Percentiles rank a stretch among this genome's conserved stretches.
Conservation (phyloP, 2,888 invertebrate species). For the Drosophila siamana region DNA sequence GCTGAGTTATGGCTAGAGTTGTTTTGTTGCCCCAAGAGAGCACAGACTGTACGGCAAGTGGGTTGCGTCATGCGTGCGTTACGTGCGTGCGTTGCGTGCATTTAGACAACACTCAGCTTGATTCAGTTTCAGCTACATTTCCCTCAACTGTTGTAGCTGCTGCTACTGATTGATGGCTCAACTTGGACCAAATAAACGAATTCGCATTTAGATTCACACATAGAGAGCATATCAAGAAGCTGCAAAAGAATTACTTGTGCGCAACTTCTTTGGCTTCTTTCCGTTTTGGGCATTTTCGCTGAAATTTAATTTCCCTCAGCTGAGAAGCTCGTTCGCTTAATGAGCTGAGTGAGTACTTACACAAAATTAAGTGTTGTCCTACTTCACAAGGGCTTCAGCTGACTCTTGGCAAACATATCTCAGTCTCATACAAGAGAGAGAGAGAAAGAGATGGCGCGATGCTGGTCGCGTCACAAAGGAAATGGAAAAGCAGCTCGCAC, state of each 20-base stretch:
- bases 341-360: constrained; percentile 82
- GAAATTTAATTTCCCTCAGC: constrained; percentile 57
- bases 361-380: constrained; percentile 81
- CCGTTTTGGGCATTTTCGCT: constrained; percentile 12
- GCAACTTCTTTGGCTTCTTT: constrained; percentile 26
- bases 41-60: neutral
- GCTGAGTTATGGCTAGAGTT: constrained; percentile 56
- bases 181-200: constrained; percentile 70
- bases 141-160: neutral
- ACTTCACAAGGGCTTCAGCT: constrained; percentile 72
- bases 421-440: constrained; percentile 34
- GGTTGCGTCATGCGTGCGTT: constrained; percentile 20
- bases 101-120: constrained; percentile 13
- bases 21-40: neutral
- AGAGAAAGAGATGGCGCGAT: neutral
- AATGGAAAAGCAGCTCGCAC: constrained; percentile 72
- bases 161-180: constrained; percentile 68
- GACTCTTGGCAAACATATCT: constrained; percentile 70
- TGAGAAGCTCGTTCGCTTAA: constrained; percentile 55
- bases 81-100: constrained; percentile 7
- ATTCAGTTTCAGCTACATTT: constrained; percentile 21
- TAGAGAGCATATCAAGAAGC: neutral
- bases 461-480: constrained; percentile 62
- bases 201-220: constrained; percentile 45
- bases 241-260: constrained; percentile 12